Percentiles rank a stretch among this genome's conserved stretches.
Conservation (phyloP, 2,797 vertebrate species). For the Sebastes vulpes region DNA sequence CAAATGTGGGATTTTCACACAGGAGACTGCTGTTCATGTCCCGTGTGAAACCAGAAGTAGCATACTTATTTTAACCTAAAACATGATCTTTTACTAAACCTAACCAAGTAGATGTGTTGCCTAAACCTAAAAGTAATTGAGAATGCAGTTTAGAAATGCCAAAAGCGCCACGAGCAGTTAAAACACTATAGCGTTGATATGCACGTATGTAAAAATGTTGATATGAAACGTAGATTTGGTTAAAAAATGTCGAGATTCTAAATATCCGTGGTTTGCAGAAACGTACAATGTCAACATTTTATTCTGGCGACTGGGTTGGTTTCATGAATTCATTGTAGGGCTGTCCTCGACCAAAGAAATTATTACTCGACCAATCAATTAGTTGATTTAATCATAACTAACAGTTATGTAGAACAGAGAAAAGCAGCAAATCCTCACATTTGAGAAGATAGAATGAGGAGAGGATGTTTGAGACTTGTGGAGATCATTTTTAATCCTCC, state of each 20-base stretch:
- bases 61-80: neutral
- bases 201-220: neutral
- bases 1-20: neutral
- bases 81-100: neutral
- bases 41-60: no score
- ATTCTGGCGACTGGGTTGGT: neutral
- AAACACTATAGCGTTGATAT: neutral
- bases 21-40: no score
- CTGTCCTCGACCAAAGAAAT: no score
- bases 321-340: neutral
- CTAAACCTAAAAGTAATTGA: neutral
- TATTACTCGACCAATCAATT: no score
- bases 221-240: no score
- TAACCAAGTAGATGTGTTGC: neutral
- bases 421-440: neutral
- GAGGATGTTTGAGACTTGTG: neutral
- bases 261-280: no score
- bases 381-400: neutral
- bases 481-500: neutral
- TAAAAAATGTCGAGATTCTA: neutral
- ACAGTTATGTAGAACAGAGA: neutral
- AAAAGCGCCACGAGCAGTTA: neutral
- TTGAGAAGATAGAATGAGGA: neutral
- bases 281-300: neutral
- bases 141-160: neutral